Conservation (phyloP, 2,113 vertebrate genomes). For the Lontra canadensis region DNA sequence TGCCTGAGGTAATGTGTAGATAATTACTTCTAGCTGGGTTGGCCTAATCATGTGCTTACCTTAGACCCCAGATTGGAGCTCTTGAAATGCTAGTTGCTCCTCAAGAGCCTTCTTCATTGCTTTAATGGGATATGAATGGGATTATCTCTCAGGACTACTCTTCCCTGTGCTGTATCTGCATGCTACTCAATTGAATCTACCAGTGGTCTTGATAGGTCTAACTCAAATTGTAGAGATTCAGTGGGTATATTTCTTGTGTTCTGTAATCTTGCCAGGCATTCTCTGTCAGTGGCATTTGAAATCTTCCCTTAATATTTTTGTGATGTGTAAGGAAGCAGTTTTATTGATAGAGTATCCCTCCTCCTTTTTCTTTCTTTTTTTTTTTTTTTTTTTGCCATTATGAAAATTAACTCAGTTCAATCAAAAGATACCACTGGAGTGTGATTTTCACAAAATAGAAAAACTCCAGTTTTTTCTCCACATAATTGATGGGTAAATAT, state of each 20-base stretch:
- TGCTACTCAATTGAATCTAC: conserved; percentile 38
- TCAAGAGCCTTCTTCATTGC: conserved; percentile 39
- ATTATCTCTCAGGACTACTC: conserved; percentile 4
- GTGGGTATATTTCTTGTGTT: not conserved
- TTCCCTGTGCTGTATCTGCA: not conserved
- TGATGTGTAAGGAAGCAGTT: not conserved
- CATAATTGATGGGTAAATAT: not conserved
- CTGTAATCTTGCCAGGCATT: not conserved
- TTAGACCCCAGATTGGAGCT: not conserved
- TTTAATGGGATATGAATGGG: conserved; percentile 43
- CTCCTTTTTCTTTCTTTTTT: not conserved
- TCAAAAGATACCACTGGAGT: not conserved
- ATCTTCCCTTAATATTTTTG: not conserved
- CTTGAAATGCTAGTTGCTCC: conserved; percentile 42
- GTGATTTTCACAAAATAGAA: not conserved
- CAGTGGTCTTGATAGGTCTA: conserved; percentile 17
- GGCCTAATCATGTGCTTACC: conserved; percentile 13
- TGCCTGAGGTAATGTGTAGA: conserved; percentile 42
- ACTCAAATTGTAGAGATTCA: conserved; percentile 14
- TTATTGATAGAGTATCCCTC: not conserved
- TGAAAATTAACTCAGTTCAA: not conserved
- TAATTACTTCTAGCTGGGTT: conserved; percentile 55
- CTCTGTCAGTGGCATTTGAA: conserved; percentile 19
- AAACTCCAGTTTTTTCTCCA: not conserved
- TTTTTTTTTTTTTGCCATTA: not conserved